Base-by-base conservation (phyloP, 1,140 invertebrate genomes). In the Lamellibrachia luymesi region DNA sequence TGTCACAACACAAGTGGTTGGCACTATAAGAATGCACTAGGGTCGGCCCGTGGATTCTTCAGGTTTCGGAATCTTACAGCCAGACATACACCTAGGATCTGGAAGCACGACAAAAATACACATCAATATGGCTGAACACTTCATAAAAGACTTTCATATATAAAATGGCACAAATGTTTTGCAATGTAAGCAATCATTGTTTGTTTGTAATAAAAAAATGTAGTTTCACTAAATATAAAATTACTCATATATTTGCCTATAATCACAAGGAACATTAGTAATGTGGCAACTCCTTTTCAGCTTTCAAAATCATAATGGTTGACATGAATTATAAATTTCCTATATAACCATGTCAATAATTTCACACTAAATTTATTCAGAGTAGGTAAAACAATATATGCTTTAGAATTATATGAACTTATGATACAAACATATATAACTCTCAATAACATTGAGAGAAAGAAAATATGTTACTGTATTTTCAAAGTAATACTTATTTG, bases 31-130 rank as follows among this genome's bases (percentile, higher is more conserved):
- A 99, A 99, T 97, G 98, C 98, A 97, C 98, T 98, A 95, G 98
- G 98, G 97, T 99, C 98, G 97, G 98, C 98, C 95, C 98, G 97
- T 52, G 98, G 98, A 97, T 99, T 98, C 98, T 99, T 99, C 97
- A 99, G 98, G 97, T 99, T 99, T 96, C 99, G 98, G 97, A 98
- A 99, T 94, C 98, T 98, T 95, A 99, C 97, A 94, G 99, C 99
- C 97, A 99, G 97, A 98, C 98, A 99, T 94, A 99, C 98, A 97
- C 98, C 98, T 96, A 99, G 97, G 97, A 99, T 98, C 98, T 99
- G 98, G 38, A 93, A 93, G n/a, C 1, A 80, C 64, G 25, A 80
- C 13, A 80, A 80, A 80, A 13, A 56, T 56, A 0, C 52, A 7
- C 13, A 13, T 56, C 52, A 56, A 56, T 56, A 13, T 1, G 52